Evolutionary conservation across 2,113 vertebrate species (phyloP), one percentile per base, ranked within the genome.

Genomic region (Barnardius zonarius): DNA sequence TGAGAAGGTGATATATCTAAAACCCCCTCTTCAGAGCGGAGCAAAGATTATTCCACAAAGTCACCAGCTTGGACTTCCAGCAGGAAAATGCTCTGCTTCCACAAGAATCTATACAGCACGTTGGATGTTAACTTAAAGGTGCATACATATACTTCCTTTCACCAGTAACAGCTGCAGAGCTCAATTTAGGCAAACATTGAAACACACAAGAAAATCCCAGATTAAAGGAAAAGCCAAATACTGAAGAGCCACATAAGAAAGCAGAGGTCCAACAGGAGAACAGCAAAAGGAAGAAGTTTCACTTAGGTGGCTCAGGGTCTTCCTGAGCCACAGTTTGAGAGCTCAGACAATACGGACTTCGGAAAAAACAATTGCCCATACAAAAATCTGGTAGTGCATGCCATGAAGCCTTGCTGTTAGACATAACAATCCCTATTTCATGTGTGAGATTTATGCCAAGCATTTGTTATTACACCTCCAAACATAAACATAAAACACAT

Each of bases 401-500:
- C 79, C 61, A 76, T 3, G 5, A 93, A 94, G 24, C 51, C 77
- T 66, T 89, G 39, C 59, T 83, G 49, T 78, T 79, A 88, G 51
- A 44, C 68, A 82, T 52, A 83, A 82, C 81, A 91, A 81, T 84
- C 54, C 35, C 23, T 39, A 49, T 69, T 95, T 89, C 54, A 73
- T 14, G 37, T 39, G 35, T 0, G 0, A 91, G 48, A 87, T 89
- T 93, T 62, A 92, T 73, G 89, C 77, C 0, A 0, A 94, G 33
- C 74, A 76, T 95, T 97, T 91, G 55, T 86, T 94, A 82, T 93
- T 94, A 57, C 93, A 93, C 74, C 44, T 93, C 83, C 5, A 10
- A 91, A 87, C 70, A 70, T 52, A 81, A 96, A 89, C 74, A 84
- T 41, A 79, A 87, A 92, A 83, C 92, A 89, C 81, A 69, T 59